Evolutionary conservation across 2,888 invertebrate species (phyloP).

Genomic region (Meteorus cinctellus): DNA sequence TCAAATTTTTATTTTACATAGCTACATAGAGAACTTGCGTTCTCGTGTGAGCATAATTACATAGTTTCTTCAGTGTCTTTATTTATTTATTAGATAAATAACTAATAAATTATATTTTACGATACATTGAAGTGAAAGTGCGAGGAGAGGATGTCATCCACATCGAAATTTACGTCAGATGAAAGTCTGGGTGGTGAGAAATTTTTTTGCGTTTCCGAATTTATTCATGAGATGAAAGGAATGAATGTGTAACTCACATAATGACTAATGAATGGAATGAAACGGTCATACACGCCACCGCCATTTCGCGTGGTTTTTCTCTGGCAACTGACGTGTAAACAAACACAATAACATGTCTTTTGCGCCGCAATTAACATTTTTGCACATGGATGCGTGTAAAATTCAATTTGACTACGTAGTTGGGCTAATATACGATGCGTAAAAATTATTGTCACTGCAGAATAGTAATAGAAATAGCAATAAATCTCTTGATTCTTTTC

Average conservation of each 20-base stretch:
- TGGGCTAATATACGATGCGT: not conserved
- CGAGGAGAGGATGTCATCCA: slow-evolving; percentile 59
- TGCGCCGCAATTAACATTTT: slow-evolving; percentile 52
- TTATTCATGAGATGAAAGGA: not conserved
- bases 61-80: slow-evolving; percentile 13
- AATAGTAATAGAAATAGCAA: not conserved
- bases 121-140: slow-evolving; percentile 23
- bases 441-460: not conserved
- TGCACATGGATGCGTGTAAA: not conserved
- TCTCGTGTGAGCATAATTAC: not conserved
- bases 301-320: slow-evolving; percentile 63
- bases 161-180: slow-evolving; percentile 64
- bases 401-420: not conserved
- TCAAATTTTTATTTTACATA: not conserved
- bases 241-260: not conserved
- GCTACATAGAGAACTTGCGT: not conserved
- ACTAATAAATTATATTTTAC: not conserved
- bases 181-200: slow-evolving; percentile 68
- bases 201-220: slow-evolving; percentile 11
- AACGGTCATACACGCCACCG: slow-evolving; percentile 63
- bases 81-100: slow-evolving; percentile 15
- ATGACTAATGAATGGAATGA: slow-evolving; percentile 35
- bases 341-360: slow-evolving; percentile 50
- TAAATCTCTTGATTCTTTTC: not conserved
- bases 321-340: slow-evolving; percentile 53